Evolutionary conservation across 2,113 vertebrate genomes (phyloP), one percentile per base, ranked within the genome.

Genomic region (Eonycteris spelaea): DNA sequence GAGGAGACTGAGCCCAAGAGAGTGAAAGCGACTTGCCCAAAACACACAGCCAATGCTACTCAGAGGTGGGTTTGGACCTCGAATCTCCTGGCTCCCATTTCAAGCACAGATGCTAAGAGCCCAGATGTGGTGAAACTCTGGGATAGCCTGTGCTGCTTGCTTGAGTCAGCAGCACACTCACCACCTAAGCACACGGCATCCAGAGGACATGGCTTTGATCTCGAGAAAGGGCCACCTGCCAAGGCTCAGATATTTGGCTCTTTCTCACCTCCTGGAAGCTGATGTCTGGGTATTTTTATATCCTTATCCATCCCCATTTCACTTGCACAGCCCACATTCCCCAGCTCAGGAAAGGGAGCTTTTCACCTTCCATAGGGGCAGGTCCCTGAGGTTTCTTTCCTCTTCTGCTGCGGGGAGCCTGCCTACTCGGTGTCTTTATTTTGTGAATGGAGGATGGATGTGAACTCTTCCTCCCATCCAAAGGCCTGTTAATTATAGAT

Each of bases 401-500:
- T 70, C 53, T 90, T 40, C 57, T 4, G 86, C 95, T 98, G 98
- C 98, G 96, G 99, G 98, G 98, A 98, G 99, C 98, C 98, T 99
- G 99, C 97, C 98, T 95, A 97, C 98, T 99, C 99, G 98, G 98
- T 97, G 97, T 99, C 98, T 98, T 98, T 98, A 98, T 99, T 99
- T 98, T 98, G 93, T 97, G 98, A 98, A 97, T 97, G 98, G 98
- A 98, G 98, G 92, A 95, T 95, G 97, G 97, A 97, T 97, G 97
- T 97, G 98, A 98, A 98, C 95, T 97, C 96, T 97, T 97, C 95
- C 71, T 96, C 93, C 92, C 53, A 40, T 95, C 94, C 91, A 95
- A 97, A 98, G 97, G 96, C 98, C 98, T 97, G 96, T 97, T 98
- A 98, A 99, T 99, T 98, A 98, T 97, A 98, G 98, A 98, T 98